Base-by-base conservation (phyloP, 2,888 invertebrate species). In the Incurvaria masculella region DNA sequence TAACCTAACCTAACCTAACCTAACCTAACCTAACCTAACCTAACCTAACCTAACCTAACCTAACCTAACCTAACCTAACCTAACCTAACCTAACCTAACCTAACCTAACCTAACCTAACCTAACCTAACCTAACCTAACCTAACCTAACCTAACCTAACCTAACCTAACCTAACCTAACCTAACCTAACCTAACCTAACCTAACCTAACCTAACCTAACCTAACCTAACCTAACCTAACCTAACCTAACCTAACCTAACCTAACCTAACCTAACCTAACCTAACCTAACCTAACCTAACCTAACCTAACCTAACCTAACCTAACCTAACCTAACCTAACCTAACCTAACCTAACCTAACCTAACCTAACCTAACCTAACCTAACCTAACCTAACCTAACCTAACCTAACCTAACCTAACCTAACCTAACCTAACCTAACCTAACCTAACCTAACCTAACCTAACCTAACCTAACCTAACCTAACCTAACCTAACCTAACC, bases 261-360 rank as follows among this genome's bases (percentile, higher is more conserved):
- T 51, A 51, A 51, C 50, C 51, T 51, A 51, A 51, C 51, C 49
- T 49, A 50, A 53, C 50, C 51, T 51, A 52, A 54, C 51, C 51
- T 52, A 52, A 54, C 52, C 52, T 51, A 52, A 52, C 50, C 50
- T 51, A 53, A 51, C 50, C 51, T 50, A 53, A 53, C 50, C 50
- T 51, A 52, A 50, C 49, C 49, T 49, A 52, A 50, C 50, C 49
- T 50, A 46, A 41, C 47, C 46, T 49, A 52, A 50, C 48, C 52
- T 49, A 49, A 49, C 48, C 49, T 48, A 52, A 46, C 46, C 49
- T 48, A 50, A 52, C 48, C 48, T 52, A 50, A 47, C 50, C 50
- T 47, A 50, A 47, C 50, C 50, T 45, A 49, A 46, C 50, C 50
- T 45, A 46, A 47, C 47, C 46, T 43, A 49, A 49, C 49, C 44